Base-by-base conservation (phyloP, 2,888 invertebrate species). In the Germaria angustata region DNA sequence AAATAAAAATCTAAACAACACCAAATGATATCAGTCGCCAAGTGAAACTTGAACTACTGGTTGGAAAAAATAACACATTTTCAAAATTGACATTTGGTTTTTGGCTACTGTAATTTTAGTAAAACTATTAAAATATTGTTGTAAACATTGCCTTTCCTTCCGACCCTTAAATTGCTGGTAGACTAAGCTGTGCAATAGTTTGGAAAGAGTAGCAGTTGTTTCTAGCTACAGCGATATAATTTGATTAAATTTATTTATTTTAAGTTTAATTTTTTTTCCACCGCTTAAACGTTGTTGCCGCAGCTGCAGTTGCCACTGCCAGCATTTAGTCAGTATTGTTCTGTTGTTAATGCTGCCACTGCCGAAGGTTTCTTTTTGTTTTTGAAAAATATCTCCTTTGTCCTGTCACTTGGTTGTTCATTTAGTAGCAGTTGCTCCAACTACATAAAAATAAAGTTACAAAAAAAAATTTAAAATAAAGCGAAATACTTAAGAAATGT, bases 381-480 rank as follows among this genome's bases (percentile, higher is more conserved):
- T 85, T 81, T 57, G 86, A 80, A 87, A 89, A 89, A 89, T 89
- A 88, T 85, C 88, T 88, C 87, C 87, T 89, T 89, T 89, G 89
- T 89, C 89, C 89, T 89, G 89, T 89, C 89, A 89, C 87, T 89
- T 87, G 87, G 83, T 57, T 80, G 79, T 79, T 81, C 68, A 69
- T 80, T 80, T 53, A 55, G 68, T 69, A 79, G 81, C 49, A 73
- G 55, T 59, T 46, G 28, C 55, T 15, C 22, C 46, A 68, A 39
- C 36, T 28, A 49, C 6, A 59, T 22, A 36, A 68, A 57, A 44
- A n/a, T 41, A 63, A 36, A 63, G 15, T 17, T 34, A 68, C 6
- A 39, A 57, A 66, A 53, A n/a, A n/a, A n/a, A n/a, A n/a, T n/a
- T n/a, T n/a, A n/a, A n/a, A n/a, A n/a, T n/a, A n/a, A n/a, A n/a